These are phyloP conservation scores for Stichopus chloronotus DNA, from an alignment of 35 echinoderm and acorn worm genomes.

Conservation along the genomic window DNA sequence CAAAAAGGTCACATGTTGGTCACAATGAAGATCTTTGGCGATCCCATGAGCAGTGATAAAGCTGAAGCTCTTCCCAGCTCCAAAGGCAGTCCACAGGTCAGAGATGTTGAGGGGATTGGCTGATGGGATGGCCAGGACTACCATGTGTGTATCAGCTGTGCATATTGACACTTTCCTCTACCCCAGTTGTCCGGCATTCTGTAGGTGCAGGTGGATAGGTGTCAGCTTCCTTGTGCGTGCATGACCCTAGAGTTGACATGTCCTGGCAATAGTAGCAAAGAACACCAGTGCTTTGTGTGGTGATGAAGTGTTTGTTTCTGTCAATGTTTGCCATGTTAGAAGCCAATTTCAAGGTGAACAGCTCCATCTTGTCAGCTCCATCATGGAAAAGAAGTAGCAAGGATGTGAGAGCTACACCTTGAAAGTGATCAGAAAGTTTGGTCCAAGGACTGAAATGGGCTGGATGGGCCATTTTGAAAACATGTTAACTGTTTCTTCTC, in stretches of 20 bases:
- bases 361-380: neutral
- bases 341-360: constrained; percentile 68
- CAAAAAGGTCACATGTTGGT: neutral
- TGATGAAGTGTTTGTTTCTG: too few relatives aligned
- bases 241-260: neutral
- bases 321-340: too few relatives aligned
- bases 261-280: neutral
- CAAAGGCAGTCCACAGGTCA: constrained; percentile 10
- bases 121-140: constrained; percentile 32
- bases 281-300: neutral
- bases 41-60: constrained; percentile 4
- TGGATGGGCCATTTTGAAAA: too few relatives aligned
- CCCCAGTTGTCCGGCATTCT: too few relatives aligned
- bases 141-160: constrained; percentile 39
- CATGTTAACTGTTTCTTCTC: too few relatives aligned
- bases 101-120: constrained; percentile 16
- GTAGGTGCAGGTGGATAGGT: constrained; percentile 20
- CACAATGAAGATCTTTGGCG: too few relatives aligned
- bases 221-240: constrained; percentile 11
- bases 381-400: constrained; percentile 26
- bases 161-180: constrained; percentile 6
- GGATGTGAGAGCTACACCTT: neutral
- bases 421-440: too few relatives aligned
- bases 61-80: neutral
- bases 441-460: too few relatives aligned